Evolutionary conservation across 2,888 invertebrate genomes (phyloP), one percentile per base, ranked within the genome.

Genomic region (Parascotia fuliginaria): DNA sequence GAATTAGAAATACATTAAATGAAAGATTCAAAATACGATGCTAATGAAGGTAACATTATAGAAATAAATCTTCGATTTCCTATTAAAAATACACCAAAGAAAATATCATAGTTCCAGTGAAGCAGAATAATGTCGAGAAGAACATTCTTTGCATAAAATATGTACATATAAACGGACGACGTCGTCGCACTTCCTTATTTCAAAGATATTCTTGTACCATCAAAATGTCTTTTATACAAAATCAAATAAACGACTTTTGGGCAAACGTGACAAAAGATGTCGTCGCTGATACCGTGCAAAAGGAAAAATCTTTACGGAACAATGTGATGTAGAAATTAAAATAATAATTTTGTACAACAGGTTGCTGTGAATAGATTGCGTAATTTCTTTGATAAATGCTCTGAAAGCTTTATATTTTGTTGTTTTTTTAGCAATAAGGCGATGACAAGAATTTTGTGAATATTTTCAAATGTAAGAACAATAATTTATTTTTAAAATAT

Each of bases 261-360:
- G 14, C 33, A 11, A 33, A 15, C 34, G 50, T 59, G 42, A 65
- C 61, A 65, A 65, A 64, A 61, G 65, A 38, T 45, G 44, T 37
- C 47, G 42, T 51, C 49, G 33, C 43, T 53, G 45, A 61, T 62
- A 42, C 45, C n/a, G n/a, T 24, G 32, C 29, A 11, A 56, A 62
- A 51, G 42, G 53, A 62, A 60, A 56, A 62, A 62, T 60, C 59
- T 54, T 65, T 60, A 59, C 40, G 4, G 45, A 27, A 65, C 60
- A 65, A 62, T 56, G 13, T 45, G 19, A 15, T 19, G 33, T 33
- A 60, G 54, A 55, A 60, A 65, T 65, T 65, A 60, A 60, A 65
- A 65, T 65, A 24, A 24, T 62, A 62, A 52, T 65, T 50, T 50
- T 46, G 38, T 51, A 65, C 62, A 65, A 65, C 65, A 65, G 65